These are phyloP conservation scores for Petrocephalus sullivani DNA, from an alignment of 2,797 vertebrate genomes.

Conservation along the genomic window DNA sequence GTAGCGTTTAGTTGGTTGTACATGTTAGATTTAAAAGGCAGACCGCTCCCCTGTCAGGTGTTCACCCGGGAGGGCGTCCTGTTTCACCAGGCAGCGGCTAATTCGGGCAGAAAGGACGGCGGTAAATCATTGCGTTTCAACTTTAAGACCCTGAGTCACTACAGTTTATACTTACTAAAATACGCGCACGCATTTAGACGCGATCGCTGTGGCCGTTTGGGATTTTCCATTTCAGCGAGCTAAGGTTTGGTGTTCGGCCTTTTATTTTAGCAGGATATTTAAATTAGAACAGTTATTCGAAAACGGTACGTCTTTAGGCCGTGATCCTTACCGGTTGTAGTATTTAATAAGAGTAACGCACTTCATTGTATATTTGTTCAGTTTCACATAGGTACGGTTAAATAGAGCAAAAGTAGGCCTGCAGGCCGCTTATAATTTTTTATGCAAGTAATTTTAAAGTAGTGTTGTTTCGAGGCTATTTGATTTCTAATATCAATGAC, in stretches of 20 bases:
- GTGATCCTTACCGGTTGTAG: background rate
- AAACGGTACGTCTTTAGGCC: background rate
- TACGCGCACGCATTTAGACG: conserved; percentile 28
- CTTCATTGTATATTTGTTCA: background rate
- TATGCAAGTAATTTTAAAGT: background rate
- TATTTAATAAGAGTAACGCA: background rate
- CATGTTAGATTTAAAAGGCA: conserved; percentile 11
- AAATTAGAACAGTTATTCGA: background rate
- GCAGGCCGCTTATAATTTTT: background rate
- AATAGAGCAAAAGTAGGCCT: background rate
- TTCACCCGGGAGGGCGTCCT: conserved; percentile 52
- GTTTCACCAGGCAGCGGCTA: conserved; percentile 62
- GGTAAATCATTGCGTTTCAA: conserved; percentile 56
- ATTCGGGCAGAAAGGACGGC: conserved; percentile 58
- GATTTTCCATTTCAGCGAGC: conserved; percentile 2
- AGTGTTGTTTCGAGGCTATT: background rate
- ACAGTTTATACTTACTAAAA: conserved; percentile 31
- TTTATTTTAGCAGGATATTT: background rate
- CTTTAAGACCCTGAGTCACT: conserved; percentile 34
- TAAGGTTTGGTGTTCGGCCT: background rate
- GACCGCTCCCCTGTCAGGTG: conserved; percentile 49
- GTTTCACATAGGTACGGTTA: background rate
- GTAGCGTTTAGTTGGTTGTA: conserved; percentile 23
- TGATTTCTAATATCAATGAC: background rate
- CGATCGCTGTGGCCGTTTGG: conserved; percentile 1